Base-by-base conservation (phyloP, 2,113 vertebrate species). In the Ammospiza nelsoni region DNA sequence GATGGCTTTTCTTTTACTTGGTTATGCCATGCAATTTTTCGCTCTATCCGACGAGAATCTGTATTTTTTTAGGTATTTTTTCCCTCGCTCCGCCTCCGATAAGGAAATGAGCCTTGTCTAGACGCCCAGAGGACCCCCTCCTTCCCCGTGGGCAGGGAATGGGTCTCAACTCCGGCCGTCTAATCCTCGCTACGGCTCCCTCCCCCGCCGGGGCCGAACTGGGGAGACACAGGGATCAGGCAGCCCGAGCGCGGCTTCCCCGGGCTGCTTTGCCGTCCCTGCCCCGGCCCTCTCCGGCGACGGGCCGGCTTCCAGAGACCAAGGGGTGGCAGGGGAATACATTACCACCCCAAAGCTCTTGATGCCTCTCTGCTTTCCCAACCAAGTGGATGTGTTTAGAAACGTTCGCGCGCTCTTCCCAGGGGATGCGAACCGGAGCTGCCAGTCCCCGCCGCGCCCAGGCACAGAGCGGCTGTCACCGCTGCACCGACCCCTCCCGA, bases 61-160 rank as follows among this genome's bases (percentile, higher is more conserved):
- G 25, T 39, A 21, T 65, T 71, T 91, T 90, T 93, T 76, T 82
- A 24, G 12, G 1, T 35, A 69, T 54, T 54, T 54, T 85, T 54
- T 5, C 15, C 54, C 49, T 84, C 57, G 16, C 74, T 91, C 81
- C 83, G 79, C 87, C 96, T 93, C 73, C 51, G 95, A 97, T 96
- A 96, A 96, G 84, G 84, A 84, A 97, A 94, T 67, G 90, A 97
- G 93, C 96, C 93, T 63, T 83, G 97, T 98, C 97, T 98, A 97
- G 98, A 98, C 96, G 15, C 54, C 79, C 88, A 51, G 63, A 82
- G 58, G 75, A 91, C 89, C 71, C 85, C 35, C 68, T 62, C 55
- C 31, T 46, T 33, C 58, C 39, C 49, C 44, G 31, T 28, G 87
- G 65, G 71, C 66, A 89, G 57, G 13, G 76, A 85, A 78, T 10